A percentile compares a stretch with the other conserved stretches of the same genome.
phyloP scores from a whole-genome alignment of 2,888 invertebrate genomes.

The Ephialtes manifestator region DNA sequence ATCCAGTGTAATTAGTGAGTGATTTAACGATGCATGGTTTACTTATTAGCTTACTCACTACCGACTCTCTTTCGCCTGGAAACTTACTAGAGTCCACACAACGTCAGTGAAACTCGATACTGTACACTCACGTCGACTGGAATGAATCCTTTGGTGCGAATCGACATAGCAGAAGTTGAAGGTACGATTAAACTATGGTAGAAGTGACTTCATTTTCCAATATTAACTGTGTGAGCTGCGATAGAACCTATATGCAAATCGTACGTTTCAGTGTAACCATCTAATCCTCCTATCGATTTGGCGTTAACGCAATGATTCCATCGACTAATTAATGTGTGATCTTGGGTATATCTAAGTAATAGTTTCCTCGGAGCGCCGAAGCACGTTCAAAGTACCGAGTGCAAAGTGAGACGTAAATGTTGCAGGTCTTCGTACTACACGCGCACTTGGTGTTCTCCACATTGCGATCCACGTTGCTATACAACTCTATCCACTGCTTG shows the following conservation, averaged over 20 bases:
- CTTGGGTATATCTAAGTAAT: slow-evolving; percentile 53
- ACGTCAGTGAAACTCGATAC: neutral
- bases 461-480: slow-evolving; percentile 12
- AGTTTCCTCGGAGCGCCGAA: slow-evolving; percentile 26
- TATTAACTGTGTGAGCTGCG: slow-evolving; percentile 22
- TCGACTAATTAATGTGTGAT: slow-evolving; percentile 65
- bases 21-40: slow-evolving; percentile 16
- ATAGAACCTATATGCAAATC: slow-evolving; percentile 1
- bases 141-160: neutral
- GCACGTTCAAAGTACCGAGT: slow-evolving; percentile 11
- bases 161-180: slow-evolving; percentile 1
- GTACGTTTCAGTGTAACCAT: neutral
- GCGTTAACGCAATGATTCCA: slow-evolving; percentile 43
- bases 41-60: neutral
- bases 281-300: slow-evolving; percentile 21
- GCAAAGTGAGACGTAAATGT: slow-evolving; percentile 62
- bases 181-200: neutral
- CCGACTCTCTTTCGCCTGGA: neutral
- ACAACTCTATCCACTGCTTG: slow-evolving; percentile 55
- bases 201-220: slow-evolving; percentile 13
- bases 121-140: neutral
- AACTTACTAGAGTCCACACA: neutral
- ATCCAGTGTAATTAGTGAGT: neutral
- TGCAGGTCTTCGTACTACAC: slow-evolving; percentile 51
- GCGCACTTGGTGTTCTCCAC: slow-evolving; percentile 22